phyloP scores from a whole-genome alignment of 2,888 invertebrate genomes.

The Amblyjoppa proteus region DNA sequence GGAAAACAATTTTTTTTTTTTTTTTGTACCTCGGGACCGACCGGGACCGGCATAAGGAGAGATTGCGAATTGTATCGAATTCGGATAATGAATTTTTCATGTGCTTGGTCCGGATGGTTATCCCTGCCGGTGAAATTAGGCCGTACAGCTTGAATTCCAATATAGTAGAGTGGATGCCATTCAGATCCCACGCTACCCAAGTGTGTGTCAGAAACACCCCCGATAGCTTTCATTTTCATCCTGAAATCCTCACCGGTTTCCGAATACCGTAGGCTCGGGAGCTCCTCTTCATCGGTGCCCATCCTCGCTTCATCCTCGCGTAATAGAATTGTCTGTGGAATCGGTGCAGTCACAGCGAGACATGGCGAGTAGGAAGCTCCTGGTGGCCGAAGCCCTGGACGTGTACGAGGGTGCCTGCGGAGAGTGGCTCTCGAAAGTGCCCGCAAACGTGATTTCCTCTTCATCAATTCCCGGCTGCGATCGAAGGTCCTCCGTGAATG shows the following conservation, averaged over 20 bases:
- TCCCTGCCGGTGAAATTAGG: background rate
- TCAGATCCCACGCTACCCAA: background rate
- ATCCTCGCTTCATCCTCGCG: constrained; percentile 1
- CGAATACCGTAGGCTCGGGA: constrained; percentile 39
- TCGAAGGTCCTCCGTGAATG: constrained; percentile 43
- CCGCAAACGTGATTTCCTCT: constrained; percentile 65
- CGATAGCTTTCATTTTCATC: constrained; percentile 42
- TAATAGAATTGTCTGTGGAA: constrained; percentile 48
- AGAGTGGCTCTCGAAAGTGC: constrained; percentile 55
- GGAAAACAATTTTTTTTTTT: background rate
- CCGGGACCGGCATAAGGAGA: background rate
- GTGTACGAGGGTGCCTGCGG: constrained; percentile 32
- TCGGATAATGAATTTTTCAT: background rate
- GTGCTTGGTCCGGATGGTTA: background rate
- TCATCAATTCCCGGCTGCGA: constrained; percentile 56
- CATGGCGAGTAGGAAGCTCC: constrained; percentile 46
- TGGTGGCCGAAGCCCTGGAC: constrained; percentile 34
- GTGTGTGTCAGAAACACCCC: constrained; percentile 13
- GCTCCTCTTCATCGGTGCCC: constrained; percentile 26
- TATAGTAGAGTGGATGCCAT: background rate
- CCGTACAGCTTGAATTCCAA: constrained; percentile 1
- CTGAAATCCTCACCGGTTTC: constrained; percentile 21
- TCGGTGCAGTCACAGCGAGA: constrained; percentile 24
- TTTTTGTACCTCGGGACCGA: background rate
- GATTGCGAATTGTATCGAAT: background rate